These are phyloP conservation scores for Plebejus anna DNA, from an alignment of 2,888 invertebrate genomes.

Conservation along the genomic window DNA sequence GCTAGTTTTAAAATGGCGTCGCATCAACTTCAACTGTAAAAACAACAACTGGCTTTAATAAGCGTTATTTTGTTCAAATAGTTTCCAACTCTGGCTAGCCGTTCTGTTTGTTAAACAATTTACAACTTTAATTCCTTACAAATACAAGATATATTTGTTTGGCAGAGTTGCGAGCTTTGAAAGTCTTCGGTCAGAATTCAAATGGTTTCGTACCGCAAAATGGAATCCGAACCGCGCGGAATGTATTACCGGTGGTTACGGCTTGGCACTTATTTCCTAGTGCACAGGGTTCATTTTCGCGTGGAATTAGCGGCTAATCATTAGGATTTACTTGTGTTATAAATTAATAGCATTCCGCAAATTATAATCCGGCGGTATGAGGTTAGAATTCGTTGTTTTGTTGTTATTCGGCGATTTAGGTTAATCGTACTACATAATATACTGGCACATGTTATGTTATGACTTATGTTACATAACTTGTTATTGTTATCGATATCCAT, in stretches of 20 bases:
- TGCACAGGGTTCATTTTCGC: not conserved
- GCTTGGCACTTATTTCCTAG: not conserved
- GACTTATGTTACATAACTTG: not conserved
- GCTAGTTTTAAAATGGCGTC: not conserved
- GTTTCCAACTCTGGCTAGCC: slow-evolving; percentile 34
- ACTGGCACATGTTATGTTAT: not conserved
- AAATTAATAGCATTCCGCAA: slow-evolving; percentile 18
- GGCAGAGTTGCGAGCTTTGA: slow-evolving; percentile 36
- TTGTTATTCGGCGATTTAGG: not conserved
- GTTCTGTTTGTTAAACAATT: slow-evolving; percentile 25
- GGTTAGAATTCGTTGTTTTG: slow-evolving; percentile 4
- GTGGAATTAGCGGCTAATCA: slow-evolving; percentile 10
- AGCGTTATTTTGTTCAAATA: slow-evolving; percentile 4
- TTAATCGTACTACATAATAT: not conserved
- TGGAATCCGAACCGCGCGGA: slow-evolving; percentile 58
- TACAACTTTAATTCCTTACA: slow-evolving; percentile 26
- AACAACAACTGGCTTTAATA: not conserved
- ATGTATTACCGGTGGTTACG: slow-evolving; percentile 51
- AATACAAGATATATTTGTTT: slow-evolving; percentile 35
- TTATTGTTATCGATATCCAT: no score
- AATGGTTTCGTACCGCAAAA: slow-evolving; percentile 52
- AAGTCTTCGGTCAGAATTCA: slow-evolving; percentile 39
- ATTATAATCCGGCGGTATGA: not conserved
- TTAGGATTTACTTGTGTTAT: slow-evolving; percentile 4
- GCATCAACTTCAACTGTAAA: not conserved